A percentile compares a stretch with the other conserved stretches of the same genome.
Conservation (phyloP, 2,888 invertebrate genomes). For the Heliconius aoede region DNA sequence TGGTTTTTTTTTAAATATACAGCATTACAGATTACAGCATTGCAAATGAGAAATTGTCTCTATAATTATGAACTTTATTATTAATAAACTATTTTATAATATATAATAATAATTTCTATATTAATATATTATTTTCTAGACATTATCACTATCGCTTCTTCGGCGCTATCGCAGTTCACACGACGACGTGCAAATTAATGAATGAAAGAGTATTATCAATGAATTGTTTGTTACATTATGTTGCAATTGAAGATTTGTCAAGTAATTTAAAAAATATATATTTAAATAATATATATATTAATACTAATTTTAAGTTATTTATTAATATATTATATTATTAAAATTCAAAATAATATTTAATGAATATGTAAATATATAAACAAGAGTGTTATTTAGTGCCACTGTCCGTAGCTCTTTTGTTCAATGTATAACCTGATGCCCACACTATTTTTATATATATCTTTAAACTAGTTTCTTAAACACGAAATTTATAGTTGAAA, state of each 20-base stretch:
- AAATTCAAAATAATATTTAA: background rate
- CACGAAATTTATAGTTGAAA: background rate
- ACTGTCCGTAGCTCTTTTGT: background rate
- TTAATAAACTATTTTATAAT: background rate
- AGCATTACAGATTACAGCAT: background rate
- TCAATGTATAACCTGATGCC: background rate
- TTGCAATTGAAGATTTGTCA: background rate
- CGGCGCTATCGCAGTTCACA: conserved; percentile 35
- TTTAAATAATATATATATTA: background rate
- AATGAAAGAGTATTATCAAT: conserved; percentile 43
- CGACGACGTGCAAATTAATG: conserved; percentile 36
- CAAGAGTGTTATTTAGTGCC: background rate
- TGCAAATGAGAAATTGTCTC: background rate
- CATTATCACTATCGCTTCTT: conserved; percentile 14
- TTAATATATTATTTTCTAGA: background rate
- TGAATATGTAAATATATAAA: background rate
- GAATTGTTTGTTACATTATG: conserved; percentile 14
- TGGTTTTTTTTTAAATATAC: background rate
- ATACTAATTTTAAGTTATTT: background rate
- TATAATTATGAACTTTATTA: conserved; percentile 25
- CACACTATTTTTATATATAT: background rate
- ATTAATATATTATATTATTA: background rate
- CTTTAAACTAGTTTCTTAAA: background rate
- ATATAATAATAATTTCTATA: too few relatives aligned
- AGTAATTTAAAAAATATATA: background rate